Evolutionary conservation across 2,888 invertebrate genomes (phyloP), one percentile per base, ranked within the genome.

Genomic region (Plebejus anna): DNA sequence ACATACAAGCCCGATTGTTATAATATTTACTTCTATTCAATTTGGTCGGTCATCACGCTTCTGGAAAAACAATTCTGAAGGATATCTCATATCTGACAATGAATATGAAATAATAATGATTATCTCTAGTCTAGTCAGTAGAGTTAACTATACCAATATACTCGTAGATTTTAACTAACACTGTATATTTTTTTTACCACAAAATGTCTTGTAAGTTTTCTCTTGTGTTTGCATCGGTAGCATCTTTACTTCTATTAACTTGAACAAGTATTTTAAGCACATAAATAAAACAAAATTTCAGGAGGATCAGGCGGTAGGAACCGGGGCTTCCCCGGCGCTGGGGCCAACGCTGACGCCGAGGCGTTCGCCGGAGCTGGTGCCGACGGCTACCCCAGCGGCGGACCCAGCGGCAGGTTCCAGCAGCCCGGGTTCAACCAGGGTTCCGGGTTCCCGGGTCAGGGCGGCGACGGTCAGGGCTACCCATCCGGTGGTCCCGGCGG

Each of bases 251-350:
- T 42, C 9, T 42, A 42, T 9, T 42, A 42, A 42, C 42, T 11
- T 11, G 2, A 2, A 11, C 9, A 47, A 2, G 47, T 47, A 47
- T 47, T 47, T 42, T 11, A 9, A 47, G 11, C 47, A 47, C 47
- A 47, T 11, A 2, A 47, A 42, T 47, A 2, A 47, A 9, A 47
- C 9, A 42, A 42, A 9, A 72, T 73, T 59, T 28, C 5, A 75
- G 76, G 73, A 57, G 73, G 77, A 78, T 76, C 76, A 77, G 84
- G 83, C 70, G 78, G 85, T 13, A 75, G 79, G 77, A 83, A 82
- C 47, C 87, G 87, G 81, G 89, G 87, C 16, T 89, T 88, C 72
- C 78, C 82, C 55, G 77, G 79, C 28, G 82, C 80, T 42, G 80
- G 79, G 32, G 82, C 80, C 42, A 80, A 80, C 66, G 82, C 81